A percentile compares a stretch with the other conserved stretches of the same genome.
phyloP scores from a whole-genome alignment of 64 coral and sea anemone genomes.

The Montipora efflorescens region DNA sequence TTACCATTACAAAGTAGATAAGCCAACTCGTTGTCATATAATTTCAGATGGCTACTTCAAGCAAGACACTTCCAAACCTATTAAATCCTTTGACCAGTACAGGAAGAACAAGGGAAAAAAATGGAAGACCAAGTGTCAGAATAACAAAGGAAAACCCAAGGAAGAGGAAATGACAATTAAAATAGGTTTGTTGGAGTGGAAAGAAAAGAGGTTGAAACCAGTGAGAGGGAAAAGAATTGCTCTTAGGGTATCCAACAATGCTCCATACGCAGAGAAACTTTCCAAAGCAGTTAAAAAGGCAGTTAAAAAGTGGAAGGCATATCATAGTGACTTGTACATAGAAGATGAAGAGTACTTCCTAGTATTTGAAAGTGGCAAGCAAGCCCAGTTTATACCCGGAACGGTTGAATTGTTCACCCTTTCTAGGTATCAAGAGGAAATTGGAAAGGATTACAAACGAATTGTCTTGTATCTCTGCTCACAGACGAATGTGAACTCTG shows the following conservation, averaged over 20 bases:
- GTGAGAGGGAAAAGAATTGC: constrained; percentile 42
- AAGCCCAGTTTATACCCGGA: constrained; percentile 48
- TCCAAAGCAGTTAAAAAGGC: constrained; percentile 25
- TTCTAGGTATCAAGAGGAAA: constrained; percentile 44
- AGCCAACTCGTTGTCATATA: not conserved
- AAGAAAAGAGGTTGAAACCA: constrained; percentile 14
- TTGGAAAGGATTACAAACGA: constrained; percentile 60
- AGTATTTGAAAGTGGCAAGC: constrained; percentile 39
- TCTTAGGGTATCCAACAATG: constrained; percentile 12
- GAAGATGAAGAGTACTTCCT: constrained; percentile 42
- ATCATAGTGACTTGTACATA: constrained; percentile 13
- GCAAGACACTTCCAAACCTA: not conserved
- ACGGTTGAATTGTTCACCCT: constrained; percentile 36
- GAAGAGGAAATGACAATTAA: constrained; percentile 29
- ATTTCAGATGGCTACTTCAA: not conserved
- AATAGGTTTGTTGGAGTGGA: constrained; percentile 51
- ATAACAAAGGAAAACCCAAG: not conserved
- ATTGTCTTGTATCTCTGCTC: constrained; percentile 43
- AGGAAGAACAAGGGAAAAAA: constrained; percentile 14
- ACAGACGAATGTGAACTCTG: too few species aligned
- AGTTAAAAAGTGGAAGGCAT: constrained; percentile 9
- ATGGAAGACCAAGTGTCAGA: not conserved
- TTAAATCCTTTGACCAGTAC: constrained; percentile 24
- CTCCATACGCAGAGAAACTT: not conserved
- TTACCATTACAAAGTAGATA: too few species aligned